phyloP scores from a whole-genome alignment of 1,140 invertebrate species.

The Globodera rostochiensis region DNA sequence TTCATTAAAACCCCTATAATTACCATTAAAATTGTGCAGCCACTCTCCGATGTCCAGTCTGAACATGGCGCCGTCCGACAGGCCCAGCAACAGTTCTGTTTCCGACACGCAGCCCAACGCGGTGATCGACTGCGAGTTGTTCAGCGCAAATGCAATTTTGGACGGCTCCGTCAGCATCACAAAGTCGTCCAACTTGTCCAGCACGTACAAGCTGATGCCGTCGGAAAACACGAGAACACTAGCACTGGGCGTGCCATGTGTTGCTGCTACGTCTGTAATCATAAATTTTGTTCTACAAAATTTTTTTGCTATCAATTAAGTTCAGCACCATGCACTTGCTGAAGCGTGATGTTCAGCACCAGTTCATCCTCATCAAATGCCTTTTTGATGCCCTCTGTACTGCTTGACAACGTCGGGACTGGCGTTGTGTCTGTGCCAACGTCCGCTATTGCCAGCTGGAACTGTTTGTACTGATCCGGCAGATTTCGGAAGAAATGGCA shows the following conservation, averaged over 20 bases:
- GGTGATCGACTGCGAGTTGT: slow-evolving; percentile 35
- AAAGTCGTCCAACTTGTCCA: slow-evolving; percentile 50
- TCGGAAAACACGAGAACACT: slow-evolving; percentile 48
- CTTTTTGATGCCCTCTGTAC: background rate
- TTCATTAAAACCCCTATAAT: no score
- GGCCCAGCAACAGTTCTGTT: slow-evolving; percentile 39
- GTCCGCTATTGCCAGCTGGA: background rate
- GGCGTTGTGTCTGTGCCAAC: background rate
- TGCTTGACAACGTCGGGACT: background rate
- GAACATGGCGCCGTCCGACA: slow-evolving; percentile 49
- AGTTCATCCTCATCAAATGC: slow-evolving; percentile 19
- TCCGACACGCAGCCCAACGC: slow-evolving; percentile 34
- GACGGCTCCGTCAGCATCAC: slow-evolving; percentile 43
- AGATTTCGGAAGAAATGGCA: slow-evolving; percentile 49
- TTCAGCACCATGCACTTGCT: slow-evolving; percentile 11
- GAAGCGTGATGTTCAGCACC: slow-evolving; percentile 10
- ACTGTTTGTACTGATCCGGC: slow-evolving; percentile 41
- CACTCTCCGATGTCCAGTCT: slow-evolving; percentile 22
- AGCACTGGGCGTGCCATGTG: background rate
- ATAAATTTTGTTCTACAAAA: background rate
- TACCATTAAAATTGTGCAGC: background rate
- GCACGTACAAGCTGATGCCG: slow-evolving; percentile 39
- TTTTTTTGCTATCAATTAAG: no score
- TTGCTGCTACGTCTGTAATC: slow-evolving; percentile 21
- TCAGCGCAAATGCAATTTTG: slow-evolving; percentile 37